Evolutionary conservation across 2,888 invertebrate species (phyloP), one percentile per base, ranked within the genome.

Genomic region (Malacosoma neustria): DNA sequence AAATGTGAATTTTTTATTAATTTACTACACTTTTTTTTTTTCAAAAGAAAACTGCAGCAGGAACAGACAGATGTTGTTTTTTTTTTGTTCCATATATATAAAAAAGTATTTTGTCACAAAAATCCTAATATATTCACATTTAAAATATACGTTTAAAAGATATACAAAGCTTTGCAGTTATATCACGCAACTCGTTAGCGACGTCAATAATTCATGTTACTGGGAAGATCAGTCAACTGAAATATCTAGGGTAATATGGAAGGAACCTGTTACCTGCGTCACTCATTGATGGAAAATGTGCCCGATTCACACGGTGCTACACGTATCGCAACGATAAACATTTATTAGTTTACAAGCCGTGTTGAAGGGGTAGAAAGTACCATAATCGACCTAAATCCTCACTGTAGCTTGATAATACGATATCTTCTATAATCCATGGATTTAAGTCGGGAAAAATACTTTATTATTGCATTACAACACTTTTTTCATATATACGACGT

Each of bases 241-340:
- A n/a, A n/a, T n/a, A n/a, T n/a, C n/a, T n/a, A 22, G 22, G 22
- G 6, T 22, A 22, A 22, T 22, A 9, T 22, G 9, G 6, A 22
- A 22, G 7, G 6, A 22, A 22, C 22, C 22, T 1, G 9, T 9
- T 7, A 22, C 22, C 22, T 1, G 9, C 22, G 5, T 22, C 5
- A 4, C 22, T 22, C 22, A 9, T 22, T 0, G 22, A 7, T 38
- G 33, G n/a, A 36, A 33, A 36, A 41, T 34, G 40, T 34, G 37
- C 35, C 37, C 35, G 36, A 46, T 54, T 56, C 54, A 45, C 56
- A 56, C 49, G 49, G 44, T 50, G 38, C 37, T 39, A 49, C 48
- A 45, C 34, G 43, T 44, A 51, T 45, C 51, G 46, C 44, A 46
- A 42, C 45, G 64, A 71, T 69, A 65, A 57, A 35, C 33, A 45